Conservation (phyloP, 2,888 invertebrate genomes). For the Aradus depressus region DNA sequence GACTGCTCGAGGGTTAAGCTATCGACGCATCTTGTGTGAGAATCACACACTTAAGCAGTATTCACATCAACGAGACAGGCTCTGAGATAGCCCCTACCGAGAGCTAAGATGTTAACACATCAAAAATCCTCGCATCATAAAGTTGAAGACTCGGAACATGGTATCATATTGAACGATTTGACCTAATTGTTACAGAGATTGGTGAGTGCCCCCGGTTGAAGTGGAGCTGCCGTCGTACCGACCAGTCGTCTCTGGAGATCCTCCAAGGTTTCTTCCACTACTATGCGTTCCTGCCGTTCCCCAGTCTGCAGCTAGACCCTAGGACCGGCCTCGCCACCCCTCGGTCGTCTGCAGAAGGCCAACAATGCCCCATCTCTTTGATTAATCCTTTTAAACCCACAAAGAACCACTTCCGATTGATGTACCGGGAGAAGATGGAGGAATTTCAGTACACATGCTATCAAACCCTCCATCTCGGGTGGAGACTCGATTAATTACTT, state of each 20-base stretch:
- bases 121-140: no score
- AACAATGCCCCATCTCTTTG: neutral
- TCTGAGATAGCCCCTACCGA: no score
- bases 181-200: no score
- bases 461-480: neutral
- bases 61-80: no score
- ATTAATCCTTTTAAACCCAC: neutral
- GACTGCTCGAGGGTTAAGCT: no score
- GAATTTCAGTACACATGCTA: neutral
- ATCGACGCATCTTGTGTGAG: no score
- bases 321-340: conserved; percentile 2
- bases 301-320: conserved; percentile 2
- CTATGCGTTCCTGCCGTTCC: conserved; percentile 9
- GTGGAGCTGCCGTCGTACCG: no score
- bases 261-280: conserved; percentile 10
- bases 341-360: neutral
- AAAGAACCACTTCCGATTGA: neutral
- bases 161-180: no score
- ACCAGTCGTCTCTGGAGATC: neutral
- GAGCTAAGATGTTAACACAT: no score
- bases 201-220: no score
- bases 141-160: no score
- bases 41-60: no score
- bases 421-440: neutral
- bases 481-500: neutral